Percentiles rank a stretch among this genome's conserved stretches.
Conservation (phyloP, 2,797 vertebrate species). For the Odontamblyopus lacepedii region DNA sequence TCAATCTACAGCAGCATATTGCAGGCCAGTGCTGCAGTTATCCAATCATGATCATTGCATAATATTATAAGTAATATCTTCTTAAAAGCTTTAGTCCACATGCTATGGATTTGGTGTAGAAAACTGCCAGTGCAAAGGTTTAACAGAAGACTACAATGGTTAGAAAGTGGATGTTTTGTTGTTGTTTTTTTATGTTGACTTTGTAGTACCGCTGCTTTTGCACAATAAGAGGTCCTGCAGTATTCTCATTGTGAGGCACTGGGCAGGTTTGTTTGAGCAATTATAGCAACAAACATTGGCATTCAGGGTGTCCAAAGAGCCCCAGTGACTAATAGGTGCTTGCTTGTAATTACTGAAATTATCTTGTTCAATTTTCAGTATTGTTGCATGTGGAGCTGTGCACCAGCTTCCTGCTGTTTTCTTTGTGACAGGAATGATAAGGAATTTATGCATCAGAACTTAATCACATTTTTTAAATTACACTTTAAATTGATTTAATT, state of each 20-base stretch:
- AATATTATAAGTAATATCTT: conserved; percentile 30
- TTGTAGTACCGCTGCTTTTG: conserved; percentile 12
- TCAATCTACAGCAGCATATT: background rate
- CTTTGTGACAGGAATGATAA: too few species aligned
- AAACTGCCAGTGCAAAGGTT: conserved; percentile 20
- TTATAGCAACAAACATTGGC: conserved; percentile 14
- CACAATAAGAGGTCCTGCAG: conserved; percentile 19
- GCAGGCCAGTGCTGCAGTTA: conserved; percentile 19
- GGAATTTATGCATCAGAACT: too few species aligned
- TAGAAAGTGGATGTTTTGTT: background rate
- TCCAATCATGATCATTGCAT: conserved; percentile 30
- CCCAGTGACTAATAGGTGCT: conserved; percentile 4
- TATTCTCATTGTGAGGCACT: conserved; percentile 5
- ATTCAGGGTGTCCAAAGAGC: conserved; percentile 3
- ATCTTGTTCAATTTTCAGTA: background rate
- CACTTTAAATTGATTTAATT: too few species aligned
- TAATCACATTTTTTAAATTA: too few species aligned
- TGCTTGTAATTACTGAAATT: background rate
- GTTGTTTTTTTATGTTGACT: too few species aligned
- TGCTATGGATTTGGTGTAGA: conserved; percentile 21
- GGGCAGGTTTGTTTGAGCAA: conserved; percentile 27
- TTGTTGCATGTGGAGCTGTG: background rate
- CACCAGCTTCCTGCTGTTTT: background rate
- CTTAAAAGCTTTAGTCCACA: conserved; percentile 42
- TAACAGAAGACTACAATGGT: conserved; percentile 12